phyloP scores from a whole-genome alignment of 2,113 vertebrate genomes.

The Amazona vittata region DNA sequence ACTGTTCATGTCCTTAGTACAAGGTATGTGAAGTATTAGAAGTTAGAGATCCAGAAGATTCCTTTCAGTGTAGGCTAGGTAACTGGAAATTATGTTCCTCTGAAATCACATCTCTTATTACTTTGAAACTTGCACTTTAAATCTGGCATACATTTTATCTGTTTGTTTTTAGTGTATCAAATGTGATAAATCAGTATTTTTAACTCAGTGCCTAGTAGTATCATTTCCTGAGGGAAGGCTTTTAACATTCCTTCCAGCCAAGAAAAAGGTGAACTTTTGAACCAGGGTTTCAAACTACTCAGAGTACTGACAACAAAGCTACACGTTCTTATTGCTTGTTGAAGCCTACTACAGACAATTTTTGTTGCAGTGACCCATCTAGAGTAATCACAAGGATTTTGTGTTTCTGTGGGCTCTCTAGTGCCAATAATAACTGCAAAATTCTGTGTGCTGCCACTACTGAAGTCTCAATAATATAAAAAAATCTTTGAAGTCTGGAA shows the following conservation, averaged over 20 bases:
- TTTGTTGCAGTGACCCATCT: background rate
- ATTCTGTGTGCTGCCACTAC: background rate
- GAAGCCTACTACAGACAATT: background rate
- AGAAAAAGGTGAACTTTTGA: constrained; percentile 38
- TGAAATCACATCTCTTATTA: background rate
- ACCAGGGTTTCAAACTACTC: background rate
- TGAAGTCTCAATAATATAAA: background rate
- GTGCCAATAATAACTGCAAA: background rate
- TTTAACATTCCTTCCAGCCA: background rate
- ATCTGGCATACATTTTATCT: background rate
- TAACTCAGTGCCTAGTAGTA: background rate
- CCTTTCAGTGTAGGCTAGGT: background rate
- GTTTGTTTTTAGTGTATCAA: background rate
- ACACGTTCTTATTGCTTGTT: background rate
- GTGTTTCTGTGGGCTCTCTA: background rate
- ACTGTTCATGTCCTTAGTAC: background rate
- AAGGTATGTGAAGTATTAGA: background rate
- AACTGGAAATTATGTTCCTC: background rate
- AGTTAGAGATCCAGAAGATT: background rate
- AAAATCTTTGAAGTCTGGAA: background rate
- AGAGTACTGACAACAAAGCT: background rate
- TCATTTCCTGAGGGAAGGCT: background rate
- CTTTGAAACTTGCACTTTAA: background rate
- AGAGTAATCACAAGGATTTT: background rate
- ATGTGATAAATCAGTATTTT: constrained; percentile 24